phyloP scores from a whole-genome alignment of 2,797 vertebrate species.

The Poeciliopsis presidionis region DNA sequence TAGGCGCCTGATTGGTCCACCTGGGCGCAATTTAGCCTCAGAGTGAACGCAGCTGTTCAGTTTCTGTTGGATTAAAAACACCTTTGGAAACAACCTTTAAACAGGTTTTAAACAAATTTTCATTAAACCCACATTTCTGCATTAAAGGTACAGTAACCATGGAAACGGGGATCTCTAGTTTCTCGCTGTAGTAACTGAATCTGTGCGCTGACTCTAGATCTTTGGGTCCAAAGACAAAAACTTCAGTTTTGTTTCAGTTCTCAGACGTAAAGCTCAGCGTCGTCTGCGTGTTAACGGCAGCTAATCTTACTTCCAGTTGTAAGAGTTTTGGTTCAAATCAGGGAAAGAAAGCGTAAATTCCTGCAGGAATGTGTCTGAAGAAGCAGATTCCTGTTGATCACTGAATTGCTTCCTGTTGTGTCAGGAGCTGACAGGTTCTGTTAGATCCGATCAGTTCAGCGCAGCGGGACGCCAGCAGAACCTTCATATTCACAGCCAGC shows the following conservation, averaged over 20 bases:
- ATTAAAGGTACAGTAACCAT: too few relatives aligned
- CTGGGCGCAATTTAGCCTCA: background rate
- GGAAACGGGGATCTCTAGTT: too few relatives aligned
- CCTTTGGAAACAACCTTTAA: too few relatives aligned
- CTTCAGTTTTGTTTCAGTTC: too few relatives aligned
- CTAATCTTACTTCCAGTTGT: too few relatives aligned
- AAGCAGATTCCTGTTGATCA: background rate
- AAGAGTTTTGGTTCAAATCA: background rate
- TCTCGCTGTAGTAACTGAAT: too few relatives aligned
- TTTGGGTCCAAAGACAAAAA: too few relatives aligned
- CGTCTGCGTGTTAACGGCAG: too few relatives aligned
- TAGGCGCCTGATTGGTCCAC: background rate
- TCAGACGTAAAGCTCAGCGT: too few relatives aligned
- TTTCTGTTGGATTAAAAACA: background rate
- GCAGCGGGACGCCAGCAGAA: background rate
- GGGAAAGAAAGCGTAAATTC: background rate
- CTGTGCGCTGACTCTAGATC: too few relatives aligned
- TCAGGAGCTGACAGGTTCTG: background rate
- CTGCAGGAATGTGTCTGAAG: background rate
- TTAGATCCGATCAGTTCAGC: background rate
- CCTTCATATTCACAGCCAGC: background rate
- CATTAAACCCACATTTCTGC: too few relatives aligned
- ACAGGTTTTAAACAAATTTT: too few relatives aligned
- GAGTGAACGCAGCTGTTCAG: background rate
- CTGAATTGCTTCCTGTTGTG: background rate